Evolutionary conservation across 2,888 invertebrate genomes (phyloP).

Genomic region (Choreutis nemorana): DNA sequence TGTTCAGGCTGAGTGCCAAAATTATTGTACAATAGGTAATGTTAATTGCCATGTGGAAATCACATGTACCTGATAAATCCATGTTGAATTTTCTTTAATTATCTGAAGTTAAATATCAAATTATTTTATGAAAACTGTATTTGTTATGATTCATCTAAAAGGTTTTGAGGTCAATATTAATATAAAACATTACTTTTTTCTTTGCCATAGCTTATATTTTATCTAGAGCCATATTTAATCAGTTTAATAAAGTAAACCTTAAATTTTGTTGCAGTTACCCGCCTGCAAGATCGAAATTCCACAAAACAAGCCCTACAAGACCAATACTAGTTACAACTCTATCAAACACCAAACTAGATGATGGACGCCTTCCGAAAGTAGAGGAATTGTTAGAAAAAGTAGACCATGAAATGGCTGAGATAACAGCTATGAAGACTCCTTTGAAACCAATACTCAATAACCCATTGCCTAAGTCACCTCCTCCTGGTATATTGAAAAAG

Average conservation of each 20-base stretch:
- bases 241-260: not conserved
- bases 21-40: too few species aligned
- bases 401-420: slow-evolving; percentile 51
- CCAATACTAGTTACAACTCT: slow-evolving; percentile 42
- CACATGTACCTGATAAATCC: too few species aligned
- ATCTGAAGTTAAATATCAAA: too few species aligned
- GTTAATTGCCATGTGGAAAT: too few species aligned
- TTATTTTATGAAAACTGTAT: too few species aligned
- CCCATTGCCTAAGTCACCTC: slow-evolving; percentile 39
- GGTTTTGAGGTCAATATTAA: too few species aligned
- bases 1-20: too few species aligned
- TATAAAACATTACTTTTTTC: too few species aligned
- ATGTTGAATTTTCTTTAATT: too few species aligned
- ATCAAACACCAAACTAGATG: slow-evolving; percentile 47
- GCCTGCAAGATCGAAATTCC: slow-evolving; percentile 40
- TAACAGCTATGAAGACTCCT: slow-evolving; percentile 41
- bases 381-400: slow-evolving; percentile 53
- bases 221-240: too few species aligned
- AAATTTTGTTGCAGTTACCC: slow-evolving; percentile 28
- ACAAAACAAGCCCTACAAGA: slow-evolving; percentile 41
- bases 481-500: slow-evolving; percentile 51
- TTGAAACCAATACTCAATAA: slow-evolving; percentile 59
- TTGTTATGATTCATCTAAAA: too few species aligned
- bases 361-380: slow-evolving; percentile 48
- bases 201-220: too few species aligned